Percentiles rank a stretch among this genome's conserved stretches.
Evolutionary conservation across 1,140 invertebrate species (phyloP).

Genomic region (Cotesia vestalis): DNA sequence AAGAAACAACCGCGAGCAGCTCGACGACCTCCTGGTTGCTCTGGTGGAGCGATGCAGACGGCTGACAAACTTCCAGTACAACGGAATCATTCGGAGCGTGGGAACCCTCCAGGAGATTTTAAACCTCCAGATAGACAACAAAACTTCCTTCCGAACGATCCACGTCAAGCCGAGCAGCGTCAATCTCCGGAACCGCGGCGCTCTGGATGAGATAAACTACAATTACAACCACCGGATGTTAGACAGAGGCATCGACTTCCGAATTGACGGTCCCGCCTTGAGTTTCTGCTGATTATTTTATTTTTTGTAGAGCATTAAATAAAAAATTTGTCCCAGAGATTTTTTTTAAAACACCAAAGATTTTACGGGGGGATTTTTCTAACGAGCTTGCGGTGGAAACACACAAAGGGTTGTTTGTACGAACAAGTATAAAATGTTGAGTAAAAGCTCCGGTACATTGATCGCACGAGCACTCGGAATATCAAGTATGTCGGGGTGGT

Average conservation of each 20-base stretch:
- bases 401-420: slow-evolving; percentile 78
- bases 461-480: slow-evolving; percentile 68
- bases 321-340: neutral
- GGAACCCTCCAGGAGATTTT: slow-evolving; percentile 60
- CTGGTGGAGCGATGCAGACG: slow-evolving; percentile 58
- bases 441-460: slow-evolving; percentile 81
- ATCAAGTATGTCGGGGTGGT: too few species aligned
- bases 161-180: slow-evolving; percentile 58
- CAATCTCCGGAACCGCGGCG: slow-evolving; percentile 49
- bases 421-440: slow-evolving; percentile 79
- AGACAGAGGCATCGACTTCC: slow-evolving; percentile 59
- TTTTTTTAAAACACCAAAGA: neutral
- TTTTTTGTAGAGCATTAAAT: neutral
- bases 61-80: slow-evolving; percentile 60
- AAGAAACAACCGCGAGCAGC: slow-evolving; percentile 60
- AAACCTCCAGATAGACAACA: slow-evolving; percentile 55
- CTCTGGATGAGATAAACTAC: slow-evolving; percentile 55
- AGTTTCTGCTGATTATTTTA: slow-evolving; percentile 28
- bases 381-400: slow-evolving; percentile 61
- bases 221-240: slow-evolving; percentile 54
- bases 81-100: slow-evolving; percentile 61
- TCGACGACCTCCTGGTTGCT: slow-evolving; percentile 61
- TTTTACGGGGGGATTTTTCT: too few species aligned
- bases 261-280: slow-evolving; percentile 56
- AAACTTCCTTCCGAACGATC: slow-evolving; percentile 58